These are phyloP conservation scores for Parauchenoglanis punctatus DNA, from an alignment of 2,797 vertebrate genomes.

Conservation along the genomic window DNA sequence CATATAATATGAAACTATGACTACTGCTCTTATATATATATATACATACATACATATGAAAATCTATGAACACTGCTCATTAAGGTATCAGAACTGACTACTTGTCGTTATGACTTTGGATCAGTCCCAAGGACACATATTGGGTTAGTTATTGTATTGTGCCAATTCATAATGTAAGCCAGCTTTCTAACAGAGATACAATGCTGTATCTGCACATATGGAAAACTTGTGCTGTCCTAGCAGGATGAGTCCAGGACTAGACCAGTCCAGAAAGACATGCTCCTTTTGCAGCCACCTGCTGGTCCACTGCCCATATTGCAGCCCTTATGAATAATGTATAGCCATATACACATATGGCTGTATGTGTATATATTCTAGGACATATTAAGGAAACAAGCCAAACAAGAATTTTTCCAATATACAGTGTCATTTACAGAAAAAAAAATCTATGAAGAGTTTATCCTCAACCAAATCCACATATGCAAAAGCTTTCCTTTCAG, in stretches of 20 bases:
- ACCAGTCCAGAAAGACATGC: conserved; percentile 34
- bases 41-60: too few relatives aligned
- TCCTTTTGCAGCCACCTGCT: conserved; percentile 63
- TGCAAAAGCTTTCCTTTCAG: not conserved
- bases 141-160: not conserved
- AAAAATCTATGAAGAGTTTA: not conserved
- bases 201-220: not conserved
- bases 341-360: too few relatives aligned
- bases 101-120: not conserved
- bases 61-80: not conserved
- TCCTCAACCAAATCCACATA: not conserved
- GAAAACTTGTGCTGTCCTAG: not conserved
- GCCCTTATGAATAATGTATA: conserved; percentile 60
- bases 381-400: conserved; percentile 51
- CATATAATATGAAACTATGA: too few relatives aligned
- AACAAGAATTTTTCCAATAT: conserved; percentile 43
- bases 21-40: too few relatives aligned
- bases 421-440: conserved; percentile 32
- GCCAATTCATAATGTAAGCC: not conserved
- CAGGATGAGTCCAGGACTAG: not conserved
- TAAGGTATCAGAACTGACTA: too few relatives aligned
- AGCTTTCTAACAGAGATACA: not conserved
- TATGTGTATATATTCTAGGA: too few relatives aligned
- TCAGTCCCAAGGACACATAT: too few relatives aligned
- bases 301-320: conserved; percentile 57